Evolutionary conservation across 2,113 vertebrate species (phyloP).

Genomic region (Nyctibius bracteatus): DNA sequence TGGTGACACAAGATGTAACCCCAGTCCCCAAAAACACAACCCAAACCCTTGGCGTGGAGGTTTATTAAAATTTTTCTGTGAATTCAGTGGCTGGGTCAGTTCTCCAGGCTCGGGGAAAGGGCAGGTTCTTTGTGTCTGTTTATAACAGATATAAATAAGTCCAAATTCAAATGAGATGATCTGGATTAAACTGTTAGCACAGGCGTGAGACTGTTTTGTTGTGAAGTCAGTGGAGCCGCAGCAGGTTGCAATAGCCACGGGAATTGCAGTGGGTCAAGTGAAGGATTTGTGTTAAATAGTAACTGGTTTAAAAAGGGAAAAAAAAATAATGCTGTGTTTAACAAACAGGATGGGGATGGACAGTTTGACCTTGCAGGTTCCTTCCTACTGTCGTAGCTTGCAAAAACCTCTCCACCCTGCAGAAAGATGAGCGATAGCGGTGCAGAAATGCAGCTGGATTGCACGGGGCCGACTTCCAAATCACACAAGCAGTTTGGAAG

Average conservation of each 20-base stretch:
- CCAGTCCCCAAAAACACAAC: too few species aligned
- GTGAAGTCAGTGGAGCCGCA: fast-evolving
- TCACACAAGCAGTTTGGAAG: too few species aligned
- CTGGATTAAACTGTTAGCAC: not conserved
- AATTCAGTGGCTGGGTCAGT: fast-evolving
- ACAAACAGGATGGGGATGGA: not conserved
- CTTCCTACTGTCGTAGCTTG: not conserved
- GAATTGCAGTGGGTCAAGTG: too few species aligned
- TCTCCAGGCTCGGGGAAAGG: not conserved
- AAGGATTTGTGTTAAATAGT: not conserved
- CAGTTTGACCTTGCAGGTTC: not conserved
- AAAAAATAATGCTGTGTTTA: not conserved
- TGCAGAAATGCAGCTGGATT: fast-evolving
- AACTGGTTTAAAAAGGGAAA: not conserved
- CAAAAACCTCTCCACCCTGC: not conserved
- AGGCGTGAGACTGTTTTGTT: not conserved
- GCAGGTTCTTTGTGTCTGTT: not conserved
- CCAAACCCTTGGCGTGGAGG: not conserved
- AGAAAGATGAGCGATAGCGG: fast-evolving
- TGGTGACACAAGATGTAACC: not conserved
- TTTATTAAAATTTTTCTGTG: not conserved
- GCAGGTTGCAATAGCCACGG: not conserved
- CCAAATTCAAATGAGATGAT: not conserved
- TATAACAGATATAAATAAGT: not conserved
- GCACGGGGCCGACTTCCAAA: not conserved